These are phyloP conservation scores for Carposina sasakii DNA, from an alignment of 1,140 invertebrate genomes.

Conservation along the genomic window DNA sequence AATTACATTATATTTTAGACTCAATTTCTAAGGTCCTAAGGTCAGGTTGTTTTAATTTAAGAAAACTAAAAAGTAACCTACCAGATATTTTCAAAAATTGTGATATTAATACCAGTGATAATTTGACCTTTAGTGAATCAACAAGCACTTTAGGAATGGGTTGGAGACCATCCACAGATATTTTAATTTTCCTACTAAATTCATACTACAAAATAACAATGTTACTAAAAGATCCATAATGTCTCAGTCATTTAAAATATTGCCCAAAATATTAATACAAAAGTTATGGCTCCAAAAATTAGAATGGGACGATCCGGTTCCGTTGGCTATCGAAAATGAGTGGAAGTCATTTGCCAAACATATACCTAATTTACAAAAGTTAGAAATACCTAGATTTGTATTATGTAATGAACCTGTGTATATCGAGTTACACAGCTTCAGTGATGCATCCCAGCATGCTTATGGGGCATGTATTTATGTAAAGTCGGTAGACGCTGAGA, in stretches of 20 bases:
- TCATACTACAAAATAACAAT: not conserved
- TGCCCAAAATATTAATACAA: constrained; percentile 60
- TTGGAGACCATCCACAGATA: not conserved
- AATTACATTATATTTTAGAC: not conserved
- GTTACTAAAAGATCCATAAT: constrained; percentile 24
- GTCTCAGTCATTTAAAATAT: constrained; percentile 28
- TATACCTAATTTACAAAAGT: not conserved
- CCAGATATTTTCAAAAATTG: not conserved
- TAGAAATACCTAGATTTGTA: not conserved
- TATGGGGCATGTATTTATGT: constrained; percentile 3
- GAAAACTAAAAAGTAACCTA: not conserved
- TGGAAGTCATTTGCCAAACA: constrained; percentile 13
- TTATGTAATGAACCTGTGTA: not conserved
- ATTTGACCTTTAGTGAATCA: not conserved
- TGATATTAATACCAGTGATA: not conserved
- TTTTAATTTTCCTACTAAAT: not conserved
- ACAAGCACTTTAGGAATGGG: constrained; percentile 2
- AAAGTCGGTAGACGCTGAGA: not conserved
- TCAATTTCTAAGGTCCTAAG: not conserved
- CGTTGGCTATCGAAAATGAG: constrained; percentile 17
- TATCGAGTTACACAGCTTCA: not conserved
- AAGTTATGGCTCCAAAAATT: constrained; percentile 39
- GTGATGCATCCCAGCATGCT: constrained; percentile 1
- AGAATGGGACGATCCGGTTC: constrained; percentile 52
- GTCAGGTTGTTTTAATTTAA: constrained; percentile 1